These are phyloP conservation scores for Pharmacophagus antenor DNA, from an alignment of 2,888 invertebrate species.

Conservation along the genomic window DNA sequence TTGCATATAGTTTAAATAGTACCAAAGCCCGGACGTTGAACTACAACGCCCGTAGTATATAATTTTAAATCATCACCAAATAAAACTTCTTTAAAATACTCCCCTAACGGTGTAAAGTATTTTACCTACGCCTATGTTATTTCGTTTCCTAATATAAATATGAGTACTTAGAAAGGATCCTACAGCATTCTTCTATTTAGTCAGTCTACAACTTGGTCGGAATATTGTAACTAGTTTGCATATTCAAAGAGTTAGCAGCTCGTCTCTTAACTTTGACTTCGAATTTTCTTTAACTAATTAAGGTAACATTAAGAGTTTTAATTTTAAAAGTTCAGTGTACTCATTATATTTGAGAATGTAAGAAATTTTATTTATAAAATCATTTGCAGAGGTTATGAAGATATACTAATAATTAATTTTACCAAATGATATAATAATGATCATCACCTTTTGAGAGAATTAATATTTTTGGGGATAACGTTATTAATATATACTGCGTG, in stretches of 20 bases:
- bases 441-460: too few relatives aligned
- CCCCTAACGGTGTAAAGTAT: too few relatives aligned
- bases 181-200: neutral
- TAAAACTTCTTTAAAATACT: too few relatives aligned
- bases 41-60: too few relatives aligned
- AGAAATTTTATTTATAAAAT: neutral
- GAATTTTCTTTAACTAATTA: constrained; percentile 22
- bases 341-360: neutral
- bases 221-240: constrained; percentile 23
- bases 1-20: too few relatives aligned
- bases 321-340: neutral
- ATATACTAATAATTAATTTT: neutral
- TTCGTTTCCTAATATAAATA: neutral
- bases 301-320: constrained; percentile 6
- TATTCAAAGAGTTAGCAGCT: constrained; percentile 22
- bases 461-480: too few relatives aligned
- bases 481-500: too few relatives aligned
- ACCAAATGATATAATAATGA: too few relatives aligned
- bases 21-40: too few relatives aligned
- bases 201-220: neutral
- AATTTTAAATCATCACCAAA: too few relatives aligned
- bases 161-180: neutral
- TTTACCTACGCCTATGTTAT: neutral
- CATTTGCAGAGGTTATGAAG: neutral
- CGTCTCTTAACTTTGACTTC: constrained; percentile 7